Conservation (phyloP, 2,113 vertebrate species). For the Zosterops borbonicus region DNA sequence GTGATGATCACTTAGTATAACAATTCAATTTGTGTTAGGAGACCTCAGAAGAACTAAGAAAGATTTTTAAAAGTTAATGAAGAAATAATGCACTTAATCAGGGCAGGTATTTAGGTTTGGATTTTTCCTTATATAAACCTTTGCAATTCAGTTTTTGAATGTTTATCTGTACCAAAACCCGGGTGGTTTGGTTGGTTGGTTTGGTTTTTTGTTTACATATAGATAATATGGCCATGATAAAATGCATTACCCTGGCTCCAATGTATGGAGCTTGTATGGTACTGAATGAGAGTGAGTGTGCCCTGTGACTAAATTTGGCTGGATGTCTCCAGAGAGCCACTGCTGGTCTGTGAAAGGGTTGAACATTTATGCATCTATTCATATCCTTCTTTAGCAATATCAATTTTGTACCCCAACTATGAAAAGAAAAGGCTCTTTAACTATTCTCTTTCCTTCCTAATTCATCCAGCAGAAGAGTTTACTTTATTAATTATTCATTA, state of each 20-base stretch:
- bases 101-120: not conserved
- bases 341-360: not conserved
- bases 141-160: not conserved
- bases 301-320: not conserved
- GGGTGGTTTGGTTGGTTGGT: not conserved
- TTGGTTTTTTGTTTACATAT: not conserved
- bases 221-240: not conserved
- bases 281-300: not conserved
- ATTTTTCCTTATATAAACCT: not conserved
- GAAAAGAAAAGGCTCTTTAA: not conserved
- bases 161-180: not conserved
- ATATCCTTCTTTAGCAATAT: not conserved
- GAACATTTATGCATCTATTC: not conserved
- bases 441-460: constrained; percentile 34
- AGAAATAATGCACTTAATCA: not conserved
- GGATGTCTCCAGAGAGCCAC: not conserved
- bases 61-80: not conserved
- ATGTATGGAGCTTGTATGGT: rapidly evolving
- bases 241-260: not conserved
- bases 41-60: not conserved
- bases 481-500: constrained; percentile 68
- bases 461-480: constrained; percentile 28
- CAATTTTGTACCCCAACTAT: not conserved
- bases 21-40: not conserved
- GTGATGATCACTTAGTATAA: not conserved